Conservation (phyloP, 2,113 vertebrate species). For the Cichladusa arquata region DNA sequence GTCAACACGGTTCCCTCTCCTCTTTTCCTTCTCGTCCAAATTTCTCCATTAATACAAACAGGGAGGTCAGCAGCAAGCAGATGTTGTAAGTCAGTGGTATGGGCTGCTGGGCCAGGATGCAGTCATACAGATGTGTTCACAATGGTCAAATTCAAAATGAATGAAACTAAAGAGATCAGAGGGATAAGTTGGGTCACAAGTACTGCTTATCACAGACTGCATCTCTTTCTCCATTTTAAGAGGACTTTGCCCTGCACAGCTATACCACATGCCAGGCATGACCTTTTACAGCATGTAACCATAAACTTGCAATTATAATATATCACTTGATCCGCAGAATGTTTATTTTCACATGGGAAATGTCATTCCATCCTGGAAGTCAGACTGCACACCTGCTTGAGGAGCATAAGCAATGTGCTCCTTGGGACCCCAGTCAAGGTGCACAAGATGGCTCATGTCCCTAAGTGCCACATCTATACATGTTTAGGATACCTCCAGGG, state of each 20-base stretch:
- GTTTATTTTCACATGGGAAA: not conserved
- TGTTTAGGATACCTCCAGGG: not conserved
- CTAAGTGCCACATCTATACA: accelerated
- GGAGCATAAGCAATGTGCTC: not conserved
- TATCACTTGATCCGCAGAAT: not conserved
- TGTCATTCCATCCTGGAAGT: not conserved
- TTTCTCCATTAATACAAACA: not conserved
- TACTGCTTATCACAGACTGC: not conserved
- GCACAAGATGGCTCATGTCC: not conserved
- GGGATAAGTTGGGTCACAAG: not conserved
- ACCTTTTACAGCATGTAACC: not conserved
- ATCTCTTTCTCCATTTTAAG: not conserved
- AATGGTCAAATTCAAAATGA: not conserved
- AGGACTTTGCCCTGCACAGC: not conserved
- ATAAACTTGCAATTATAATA: not conserved
- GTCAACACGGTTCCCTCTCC: not conserved
- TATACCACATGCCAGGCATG: not conserved
- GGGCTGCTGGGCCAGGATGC: not conserved
- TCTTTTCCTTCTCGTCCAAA: not conserved
- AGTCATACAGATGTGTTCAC: not conserved
- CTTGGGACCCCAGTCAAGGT: not conserved
- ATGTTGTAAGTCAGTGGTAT: not conserved
- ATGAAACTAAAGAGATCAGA: not conserved
- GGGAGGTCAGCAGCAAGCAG: not conserved
- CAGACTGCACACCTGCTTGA: not conserved